These are phyloP conservation scores for Eudasyphora cyanicolor DNA, from an alignment of 2,888 invertebrate species.

Conservation along the genomic window DNA sequence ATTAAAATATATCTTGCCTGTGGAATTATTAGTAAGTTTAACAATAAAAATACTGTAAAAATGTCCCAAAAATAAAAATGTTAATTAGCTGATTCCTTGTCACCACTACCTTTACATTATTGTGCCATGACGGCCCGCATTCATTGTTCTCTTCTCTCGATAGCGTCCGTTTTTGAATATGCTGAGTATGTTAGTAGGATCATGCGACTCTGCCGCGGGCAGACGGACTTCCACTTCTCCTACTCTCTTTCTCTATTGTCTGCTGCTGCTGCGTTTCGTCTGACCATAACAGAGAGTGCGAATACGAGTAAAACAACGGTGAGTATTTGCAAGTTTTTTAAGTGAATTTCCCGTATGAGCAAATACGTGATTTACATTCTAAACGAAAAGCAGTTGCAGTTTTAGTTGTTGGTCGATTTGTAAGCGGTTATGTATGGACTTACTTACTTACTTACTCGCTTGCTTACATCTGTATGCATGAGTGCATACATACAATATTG, in stretches of 20 bases:
- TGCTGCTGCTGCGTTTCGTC: not conserved
- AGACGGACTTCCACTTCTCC: not conserved
- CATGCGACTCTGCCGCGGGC: conserved; percentile 11
- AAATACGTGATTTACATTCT: conserved; percentile 63
- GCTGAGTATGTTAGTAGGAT: conserved; percentile 62
- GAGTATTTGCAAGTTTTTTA: not conserved
- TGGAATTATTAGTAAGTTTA: too few species aligned
- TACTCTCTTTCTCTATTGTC: not conserved
- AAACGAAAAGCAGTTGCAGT: conserved; percentile 30
- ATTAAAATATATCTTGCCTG: too few species aligned
- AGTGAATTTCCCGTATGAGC: conserved; percentile 56
- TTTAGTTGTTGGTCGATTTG: conserved; percentile 5
- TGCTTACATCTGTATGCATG: too few species aligned
- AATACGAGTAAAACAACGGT: not conserved
- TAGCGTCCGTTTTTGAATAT: not conserved
- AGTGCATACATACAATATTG: conserved; percentile 42
- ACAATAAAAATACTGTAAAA: too few species aligned
- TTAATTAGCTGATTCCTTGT: too few species aligned
- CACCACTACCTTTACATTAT: too few species aligned
- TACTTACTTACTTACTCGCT: too few species aligned
- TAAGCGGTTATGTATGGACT: not conserved
- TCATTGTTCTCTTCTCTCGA: not conserved
- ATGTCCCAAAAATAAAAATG: too few species aligned
- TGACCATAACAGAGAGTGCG: not conserved
- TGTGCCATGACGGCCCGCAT: not conserved